phyloP scores from a whole-genome alignment of 2,113 vertebrate species.

The Onychostruthus taczanowskii region DNA sequence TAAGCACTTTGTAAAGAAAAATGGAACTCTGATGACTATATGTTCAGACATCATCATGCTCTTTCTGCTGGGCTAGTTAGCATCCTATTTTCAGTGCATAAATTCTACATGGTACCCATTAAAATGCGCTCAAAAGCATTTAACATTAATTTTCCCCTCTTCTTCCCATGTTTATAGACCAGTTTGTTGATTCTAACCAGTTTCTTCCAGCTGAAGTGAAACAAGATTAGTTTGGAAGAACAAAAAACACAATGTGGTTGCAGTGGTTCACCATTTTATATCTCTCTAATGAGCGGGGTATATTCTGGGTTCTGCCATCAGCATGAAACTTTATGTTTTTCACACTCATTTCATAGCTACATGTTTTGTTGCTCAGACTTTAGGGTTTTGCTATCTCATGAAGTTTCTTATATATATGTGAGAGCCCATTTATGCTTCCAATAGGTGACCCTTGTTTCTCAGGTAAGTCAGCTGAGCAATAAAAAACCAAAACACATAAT shows the following conservation, averaged over 20 bases:
- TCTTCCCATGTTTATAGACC: background rate
- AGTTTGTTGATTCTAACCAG: background rate
- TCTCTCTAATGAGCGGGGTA: background rate
- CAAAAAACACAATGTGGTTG: background rate
- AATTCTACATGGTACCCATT: constrained; percentile 50
- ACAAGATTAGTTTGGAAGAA: background rate
- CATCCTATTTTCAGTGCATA: constrained; percentile 50
- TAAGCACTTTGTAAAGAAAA: constrained; percentile 63
- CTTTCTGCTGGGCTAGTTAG: constrained; percentile 65
- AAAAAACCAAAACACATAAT: background rate
- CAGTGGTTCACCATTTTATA: background rate
- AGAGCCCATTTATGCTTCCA: background rate
- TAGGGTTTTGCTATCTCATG: background rate
- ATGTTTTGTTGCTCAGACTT: background rate
- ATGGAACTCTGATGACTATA: constrained; percentile 58
- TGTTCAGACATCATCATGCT: constrained; percentile 60
- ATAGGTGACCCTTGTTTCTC: background rate
- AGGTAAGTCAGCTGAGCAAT: background rate
- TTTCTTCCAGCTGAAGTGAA: background rate
- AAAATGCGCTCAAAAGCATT: constrained; percentile 51
- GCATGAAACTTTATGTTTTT: background rate
- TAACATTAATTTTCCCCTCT: constrained; percentile 25
- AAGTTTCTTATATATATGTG: background rate
- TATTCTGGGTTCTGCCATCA: background rate
- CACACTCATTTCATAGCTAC: background rate